Conservation (phyloP, 1,140 invertebrate species). For the Procambarus virginalis region DNA sequence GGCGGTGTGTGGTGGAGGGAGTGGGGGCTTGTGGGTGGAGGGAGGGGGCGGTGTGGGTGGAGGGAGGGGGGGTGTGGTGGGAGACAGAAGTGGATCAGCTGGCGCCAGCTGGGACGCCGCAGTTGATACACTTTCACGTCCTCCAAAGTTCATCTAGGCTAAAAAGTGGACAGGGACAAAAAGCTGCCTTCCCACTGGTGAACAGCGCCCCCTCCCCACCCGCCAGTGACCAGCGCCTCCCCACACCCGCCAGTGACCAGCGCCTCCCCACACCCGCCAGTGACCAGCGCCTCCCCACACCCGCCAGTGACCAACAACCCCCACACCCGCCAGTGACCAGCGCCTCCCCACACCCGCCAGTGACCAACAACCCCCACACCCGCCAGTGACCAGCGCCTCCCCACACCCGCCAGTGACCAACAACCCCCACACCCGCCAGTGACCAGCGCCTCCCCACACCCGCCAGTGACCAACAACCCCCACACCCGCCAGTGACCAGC, state of each 20-base stretch:
- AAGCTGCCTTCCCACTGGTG: conserved; percentile 6
- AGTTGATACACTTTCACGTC: conserved; percentile 1
- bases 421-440: no score
- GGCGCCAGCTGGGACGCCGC: neutral
- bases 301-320: no score
- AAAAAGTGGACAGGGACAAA: conserved; percentile 1
- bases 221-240: neutral
- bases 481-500: neutral
- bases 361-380: no score
- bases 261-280: neutral
- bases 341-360: neutral
- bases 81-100: neutral
- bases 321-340: neutral
- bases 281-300: neutral
- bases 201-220: neutral
- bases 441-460: neutral
- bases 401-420: no score
- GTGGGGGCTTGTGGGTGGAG: neutral
- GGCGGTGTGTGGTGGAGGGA: neutral
- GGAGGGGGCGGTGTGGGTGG: neutral
- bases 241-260: neutral
- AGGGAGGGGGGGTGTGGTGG: neutral
- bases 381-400: neutral
- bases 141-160: conserved; percentile 2
- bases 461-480: neutral